A percentile compares a stretch with the other conserved stretches of the same genome.
phyloP scores from a whole-genome alignment of 2,888 invertebrate genomes.

The Adelognathus sp. region DNA sequence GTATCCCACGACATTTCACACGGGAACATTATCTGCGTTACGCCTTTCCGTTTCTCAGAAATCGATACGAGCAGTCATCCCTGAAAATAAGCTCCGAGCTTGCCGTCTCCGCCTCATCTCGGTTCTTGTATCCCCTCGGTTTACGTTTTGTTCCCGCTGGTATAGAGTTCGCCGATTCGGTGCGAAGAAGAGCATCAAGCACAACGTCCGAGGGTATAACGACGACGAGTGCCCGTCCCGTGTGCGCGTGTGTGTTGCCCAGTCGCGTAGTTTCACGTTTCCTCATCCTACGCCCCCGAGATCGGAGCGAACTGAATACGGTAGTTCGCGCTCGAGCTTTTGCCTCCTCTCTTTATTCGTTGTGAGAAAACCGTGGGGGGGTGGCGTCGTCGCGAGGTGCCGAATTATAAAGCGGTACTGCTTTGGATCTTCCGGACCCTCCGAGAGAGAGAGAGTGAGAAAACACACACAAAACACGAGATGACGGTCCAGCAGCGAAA shows the following conservation, averaged over 20 bases:
- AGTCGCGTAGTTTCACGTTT: slow-evolving; percentile 58
- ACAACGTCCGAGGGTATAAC: background rate
- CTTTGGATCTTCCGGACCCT: slow-evolving; percentile 31
- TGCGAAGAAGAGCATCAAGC: background rate
- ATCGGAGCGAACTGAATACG: slow-evolving; percentile 62
- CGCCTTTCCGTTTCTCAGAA: too few relatives aligned
- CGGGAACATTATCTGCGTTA: too few relatives aligned
- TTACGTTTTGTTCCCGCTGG: slow-evolving; percentile 39
- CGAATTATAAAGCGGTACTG: slow-evolving; percentile 55
- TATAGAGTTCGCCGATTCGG: slow-evolving; percentile 42
- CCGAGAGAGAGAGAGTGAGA: slow-evolving; percentile 34
- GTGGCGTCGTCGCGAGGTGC: slow-evolving; percentile 46
- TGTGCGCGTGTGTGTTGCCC: slow-evolving; percentile 27
- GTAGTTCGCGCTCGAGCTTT: slow-evolving; percentile 49
- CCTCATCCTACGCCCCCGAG: slow-evolving; percentile 46
- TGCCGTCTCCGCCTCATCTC: slow-evolving; percentile 38
- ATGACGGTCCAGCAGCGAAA: slow-evolving; percentile 15
- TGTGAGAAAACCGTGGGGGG: slow-evolving; percentile 5
- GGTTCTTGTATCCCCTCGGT: slow-evolving; percentile 37
- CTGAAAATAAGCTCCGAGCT: slow-evolving; percentile 53
- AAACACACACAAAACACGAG: slow-evolving; percentile 35
- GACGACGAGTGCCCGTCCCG: background rate
- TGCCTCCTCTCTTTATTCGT: slow-evolving; percentile 19
- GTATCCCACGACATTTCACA: too few relatives aligned
- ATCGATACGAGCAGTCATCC: slow-evolving; percentile 50